phyloP scores from a whole-genome alignment of 2,797 vertebrate species.

The Coregonus sp. region DNA sequence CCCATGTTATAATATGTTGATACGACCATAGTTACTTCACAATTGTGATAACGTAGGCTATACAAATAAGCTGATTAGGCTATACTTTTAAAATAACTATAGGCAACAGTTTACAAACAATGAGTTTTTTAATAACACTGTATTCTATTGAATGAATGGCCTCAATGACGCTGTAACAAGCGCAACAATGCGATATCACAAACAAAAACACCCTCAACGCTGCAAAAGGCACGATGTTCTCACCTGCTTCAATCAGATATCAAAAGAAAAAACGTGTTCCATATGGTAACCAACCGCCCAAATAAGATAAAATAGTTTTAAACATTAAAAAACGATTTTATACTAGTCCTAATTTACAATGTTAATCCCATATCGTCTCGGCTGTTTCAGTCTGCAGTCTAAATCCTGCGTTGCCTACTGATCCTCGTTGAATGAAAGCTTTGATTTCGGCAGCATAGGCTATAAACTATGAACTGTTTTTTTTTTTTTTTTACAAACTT shows the following conservation, averaged over 20 bases:
- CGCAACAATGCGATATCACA: constrained; percentile 15
- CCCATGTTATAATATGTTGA: background rate
- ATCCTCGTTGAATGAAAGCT: constrained; percentile 34
- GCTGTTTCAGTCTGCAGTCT: constrained; percentile 22
- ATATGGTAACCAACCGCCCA: background rate
- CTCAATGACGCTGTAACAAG: constrained; percentile 12
- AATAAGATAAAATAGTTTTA: background rate
- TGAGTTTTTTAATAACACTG: background rate
- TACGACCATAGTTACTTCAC: background rate
- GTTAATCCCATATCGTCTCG: constrained; percentile 24
- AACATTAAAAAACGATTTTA: constrained; percentile 11
- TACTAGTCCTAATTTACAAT: constrained; percentile 15
- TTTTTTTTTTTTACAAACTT: constrained; percentile 11
- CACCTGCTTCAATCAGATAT: background rate
- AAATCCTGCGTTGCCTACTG: constrained; percentile 15
- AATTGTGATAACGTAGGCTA: background rate
- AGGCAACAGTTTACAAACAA: no score
- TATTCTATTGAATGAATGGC: constrained; percentile 55
- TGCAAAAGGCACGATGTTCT: constrained; percentile 39
- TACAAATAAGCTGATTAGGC: background rate
- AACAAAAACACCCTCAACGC: constrained; percentile 26
- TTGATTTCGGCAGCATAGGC: constrained; percentile 29
- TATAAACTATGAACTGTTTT: constrained; percentile 18
- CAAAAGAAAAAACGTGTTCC: background rate
- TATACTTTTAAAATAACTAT: background rate